Percentiles rank a stretch among this genome's conserved stretches.
phyloP scores from a whole-genome alignment of 2,113 vertebrate species.

The Athene noctua region DNA sequence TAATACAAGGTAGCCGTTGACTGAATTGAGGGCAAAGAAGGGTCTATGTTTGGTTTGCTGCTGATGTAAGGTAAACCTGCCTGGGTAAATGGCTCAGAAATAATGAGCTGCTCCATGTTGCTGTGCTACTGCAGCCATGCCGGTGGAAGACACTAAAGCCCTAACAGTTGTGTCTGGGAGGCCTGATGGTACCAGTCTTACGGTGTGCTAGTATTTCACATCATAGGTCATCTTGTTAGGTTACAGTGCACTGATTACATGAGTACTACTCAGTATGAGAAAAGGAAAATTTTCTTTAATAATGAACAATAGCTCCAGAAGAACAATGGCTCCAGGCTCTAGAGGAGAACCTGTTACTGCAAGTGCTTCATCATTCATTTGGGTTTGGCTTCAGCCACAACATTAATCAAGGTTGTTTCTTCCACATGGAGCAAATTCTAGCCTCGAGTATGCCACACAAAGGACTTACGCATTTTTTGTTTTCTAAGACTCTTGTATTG shows the following conservation, averaged over 20 bases:
- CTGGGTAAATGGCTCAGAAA: not conserved
- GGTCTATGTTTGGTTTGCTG: not conserved
- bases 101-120: not conserved
- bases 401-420: constrained; percentile 47
- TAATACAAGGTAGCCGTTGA: not conserved
- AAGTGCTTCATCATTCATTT: constrained; percentile 48
- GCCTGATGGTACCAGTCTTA: not conserved
- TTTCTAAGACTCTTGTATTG: not conserved
- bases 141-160: not conserved
- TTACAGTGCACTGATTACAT: not conserved
- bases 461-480: not conserved
- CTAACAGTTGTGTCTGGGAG: not conserved
- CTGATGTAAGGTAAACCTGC: not conserved
- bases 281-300: not conserved
- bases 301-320: not conserved
- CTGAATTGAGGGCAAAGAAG: not conserved
- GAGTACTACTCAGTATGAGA: not conserved
- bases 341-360: constrained; percentile 1
- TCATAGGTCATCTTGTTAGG: not conserved
- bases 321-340: constrained; percentile 25
- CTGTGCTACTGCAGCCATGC: not conserved
- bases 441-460: not conserved
- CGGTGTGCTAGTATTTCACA: not conserved
- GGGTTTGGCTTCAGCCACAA: constrained; percentile 19
- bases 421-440: not conserved